phyloP scores from a whole-genome alignment of 2,888 invertebrate species.

The Piscicola geometra region DNA sequence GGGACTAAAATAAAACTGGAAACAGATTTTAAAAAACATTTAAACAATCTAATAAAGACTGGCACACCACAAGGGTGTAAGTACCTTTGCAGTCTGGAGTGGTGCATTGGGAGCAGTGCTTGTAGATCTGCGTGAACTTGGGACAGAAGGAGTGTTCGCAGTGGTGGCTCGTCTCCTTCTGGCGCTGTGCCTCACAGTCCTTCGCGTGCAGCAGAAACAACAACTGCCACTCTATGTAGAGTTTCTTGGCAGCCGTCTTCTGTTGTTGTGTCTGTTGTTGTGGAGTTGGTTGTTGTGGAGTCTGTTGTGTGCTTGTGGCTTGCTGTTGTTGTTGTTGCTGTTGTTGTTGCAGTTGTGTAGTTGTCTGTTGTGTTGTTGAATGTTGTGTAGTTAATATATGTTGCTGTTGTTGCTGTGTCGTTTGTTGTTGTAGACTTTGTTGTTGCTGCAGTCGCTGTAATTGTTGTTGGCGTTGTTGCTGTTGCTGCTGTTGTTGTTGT shows the following conservation, averaged over 20 bases:
- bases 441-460: neutral
- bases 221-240: conserved; percentile 2
- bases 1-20: too few relatives aligned
- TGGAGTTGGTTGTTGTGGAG: neutral
- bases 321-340: neutral
- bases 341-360: neutral
- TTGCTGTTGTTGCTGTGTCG: too few relatives aligned
- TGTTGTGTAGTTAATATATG: too few relatives aligned
- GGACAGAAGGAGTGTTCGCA: neutral
- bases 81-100: too few relatives aligned
- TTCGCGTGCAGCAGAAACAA: conserved; percentile 10
- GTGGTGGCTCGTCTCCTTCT: neutral
- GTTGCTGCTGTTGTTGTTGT: conserved; percentile 1
- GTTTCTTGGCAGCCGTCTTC: neutral
- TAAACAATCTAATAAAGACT: too few relatives aligned
- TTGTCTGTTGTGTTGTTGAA: too few relatives aligned
- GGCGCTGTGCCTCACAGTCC: neutral
- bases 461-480: neutral
- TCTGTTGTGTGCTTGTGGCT: neutral
- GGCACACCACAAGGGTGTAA: too few relatives aligned
- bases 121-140: neutral
- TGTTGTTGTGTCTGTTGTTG: neutral
- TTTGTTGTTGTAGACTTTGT: conserved; percentile 1
- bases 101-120: conserved; percentile 3
- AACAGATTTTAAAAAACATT: too few relatives aligned